Evolutionary conservation across 53 echinoderm and acorn worm species (phyloP), one percentile per base, ranked within the genome.

Genomic region (Crossaster papposus): DNA sequence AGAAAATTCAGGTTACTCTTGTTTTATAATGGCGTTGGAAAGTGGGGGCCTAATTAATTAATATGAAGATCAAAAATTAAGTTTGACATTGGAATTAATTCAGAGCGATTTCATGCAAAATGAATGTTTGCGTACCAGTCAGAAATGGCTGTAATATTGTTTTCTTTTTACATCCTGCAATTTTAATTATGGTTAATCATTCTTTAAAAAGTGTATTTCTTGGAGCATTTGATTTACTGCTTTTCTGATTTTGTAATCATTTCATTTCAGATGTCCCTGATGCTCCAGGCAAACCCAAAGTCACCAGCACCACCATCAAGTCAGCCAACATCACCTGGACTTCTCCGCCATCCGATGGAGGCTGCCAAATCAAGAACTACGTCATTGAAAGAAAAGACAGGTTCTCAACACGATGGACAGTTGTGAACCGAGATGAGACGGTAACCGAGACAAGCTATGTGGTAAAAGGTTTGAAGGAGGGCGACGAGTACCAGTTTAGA

Each of bases 371-470:
- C 65, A 94, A 91, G 52, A 92, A 91, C 14, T 99, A 96, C 90
- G 79, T 96, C 83, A 83, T 99, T 26, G 99, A 99, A 86, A 96
- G 93, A 89, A 94, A 92, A 71, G 99, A 99, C 72, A 83, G 89
- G 33, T 91, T 92, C 84, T 92, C 96, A 30, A 72, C 89, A 2
- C 89, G 95, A 52, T 98, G 96, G 96, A 88, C 93, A 36, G 85
- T 86, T 36, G 92, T 81, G 52, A 96, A 76, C 92, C 89, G 83
- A 38, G 93, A 94, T 31, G 92, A 94, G 75, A 70, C 68, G 52
- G 89, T 94, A 11, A 64, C 92, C 24, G 92, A 92, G 29, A 89
- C 88, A 28, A 89, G 85, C 23, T 93, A 74, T 65, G 85, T 87
- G 8, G 92, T 93, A 20, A 89, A 80, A 54, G 82, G 91, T 20